phyloP scores from a whole-genome alignment of 2,888 invertebrate species.

The Drosophila antonietae region DNA sequence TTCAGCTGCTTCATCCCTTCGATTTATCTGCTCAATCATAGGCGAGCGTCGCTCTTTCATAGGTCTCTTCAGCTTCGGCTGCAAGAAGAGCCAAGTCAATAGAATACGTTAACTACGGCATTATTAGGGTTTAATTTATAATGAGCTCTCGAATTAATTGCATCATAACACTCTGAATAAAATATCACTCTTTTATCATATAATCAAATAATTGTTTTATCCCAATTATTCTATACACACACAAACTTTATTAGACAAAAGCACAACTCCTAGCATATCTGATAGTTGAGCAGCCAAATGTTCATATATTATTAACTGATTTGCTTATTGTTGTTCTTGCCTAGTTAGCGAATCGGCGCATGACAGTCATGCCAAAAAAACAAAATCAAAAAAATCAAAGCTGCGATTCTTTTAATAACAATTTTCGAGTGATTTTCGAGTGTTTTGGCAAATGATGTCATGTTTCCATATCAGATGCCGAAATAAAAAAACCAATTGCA shows the following conservation, averaged over 20 bases:
- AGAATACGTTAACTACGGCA: no score
- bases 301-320: conserved; percentile 1
- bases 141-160: neutral
- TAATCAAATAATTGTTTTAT: neutral
- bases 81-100: no score
- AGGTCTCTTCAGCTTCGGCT: no score
- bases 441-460: conserved; percentile 48
- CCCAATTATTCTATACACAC: neutral
- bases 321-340: conserved; percentile 36
- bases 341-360: conserved; percentile 54
- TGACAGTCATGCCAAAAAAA: conserved; percentile 59
- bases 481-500: conserved; percentile 16
- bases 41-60: no score
- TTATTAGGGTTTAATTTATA: no score
- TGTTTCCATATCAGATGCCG: conserved; percentile 8
- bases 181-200: neutral
- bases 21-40: no score
- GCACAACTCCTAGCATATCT: conserved; percentile 28
- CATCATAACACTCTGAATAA: neutral
- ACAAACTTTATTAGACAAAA: neutral
- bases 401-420: conserved; percentile 48
- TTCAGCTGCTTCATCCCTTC: no score
- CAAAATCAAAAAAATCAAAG: conserved; percentile 1
- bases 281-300: neutral
- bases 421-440: conserved; percentile 37